Conservation (phyloP, 2,113 vertebrate genomes). For the Casuarius casuarius region DNA sequence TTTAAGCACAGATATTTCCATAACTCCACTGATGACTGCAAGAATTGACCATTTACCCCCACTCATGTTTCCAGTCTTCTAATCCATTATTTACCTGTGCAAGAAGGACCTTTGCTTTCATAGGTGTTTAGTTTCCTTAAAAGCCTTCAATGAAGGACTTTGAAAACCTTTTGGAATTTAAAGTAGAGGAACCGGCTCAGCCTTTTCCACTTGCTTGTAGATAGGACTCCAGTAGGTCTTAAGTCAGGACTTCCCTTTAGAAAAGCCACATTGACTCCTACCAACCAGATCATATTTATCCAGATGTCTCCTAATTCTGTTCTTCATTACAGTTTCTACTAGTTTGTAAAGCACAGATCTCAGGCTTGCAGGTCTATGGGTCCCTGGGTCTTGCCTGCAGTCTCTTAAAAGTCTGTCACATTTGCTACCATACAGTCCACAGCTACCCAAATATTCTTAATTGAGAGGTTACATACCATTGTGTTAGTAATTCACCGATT, state of each 20-base stretch:
- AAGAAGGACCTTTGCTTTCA: background rate
- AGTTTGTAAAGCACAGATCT: background rate
- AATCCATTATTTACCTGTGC: background rate
- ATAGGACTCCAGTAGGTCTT: background rate
- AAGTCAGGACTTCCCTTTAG: background rate
- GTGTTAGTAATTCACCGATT: background rate
- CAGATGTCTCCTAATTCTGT: background rate
- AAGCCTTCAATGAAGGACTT: background rate
- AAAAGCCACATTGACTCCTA: background rate
- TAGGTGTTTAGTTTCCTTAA: background rate
- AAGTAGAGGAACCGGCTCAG: background rate
- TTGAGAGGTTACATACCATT: background rate
- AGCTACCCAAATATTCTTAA: constrained; percentile 1
- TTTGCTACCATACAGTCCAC: background rate
- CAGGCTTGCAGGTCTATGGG: background rate
- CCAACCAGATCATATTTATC: background rate
- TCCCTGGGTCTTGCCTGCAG: background rate
- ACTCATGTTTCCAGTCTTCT: background rate
- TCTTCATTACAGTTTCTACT: background rate
- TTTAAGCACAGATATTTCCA: background rate
- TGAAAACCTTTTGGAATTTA: background rate
- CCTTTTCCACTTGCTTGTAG: background rate
- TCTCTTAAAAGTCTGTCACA: background rate
- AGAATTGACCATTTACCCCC: background rate
- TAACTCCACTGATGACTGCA: background rate